Evolutionary conservation across 2,888 invertebrate species (phyloP), one percentile per base, ranked within the genome.

Genomic region (Amiota mariae): DNA sequence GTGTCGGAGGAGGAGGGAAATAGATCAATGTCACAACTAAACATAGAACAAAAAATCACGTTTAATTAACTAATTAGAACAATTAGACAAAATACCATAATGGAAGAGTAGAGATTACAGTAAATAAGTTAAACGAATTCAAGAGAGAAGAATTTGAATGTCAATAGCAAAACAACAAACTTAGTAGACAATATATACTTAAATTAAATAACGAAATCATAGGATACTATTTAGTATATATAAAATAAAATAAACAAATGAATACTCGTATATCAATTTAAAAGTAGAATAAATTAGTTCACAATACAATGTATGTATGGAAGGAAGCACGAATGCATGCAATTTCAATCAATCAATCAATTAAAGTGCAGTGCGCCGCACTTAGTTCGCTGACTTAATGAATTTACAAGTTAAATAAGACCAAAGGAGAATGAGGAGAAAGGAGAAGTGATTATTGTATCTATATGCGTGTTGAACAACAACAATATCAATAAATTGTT

Each of bases 151-250:
- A 68, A 74, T 20, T 46, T 12, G 13, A 18, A 13, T 47, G n/a
- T 8, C 67, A 48, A 49, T 47, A 15, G 79, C 82, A 77, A 78
- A 81, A 84, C 82, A 82, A 85, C 85, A 82, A 82, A 51, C 11
- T 24, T 24, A 36, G 36, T 36, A 36, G 8, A 36, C n/a, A n/a
- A 36, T 36, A 36, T 6, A 6, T 36, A 2, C 8, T 0, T 36
- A 2, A 6, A 36, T 36, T 6, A 36, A 36, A 36, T 36, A 36
- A 36, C 36, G 2, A 36, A 36, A 36, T 36, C 36, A 36, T 36
- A 36, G 36, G 24, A 36, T 36, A 36, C 36, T 2, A 36, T 36
- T 36, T 36, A 24, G 24, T 24, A 36, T 36, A 54, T 6, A 10
- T 82, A 84, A 76, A 79, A 72, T 73, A 75, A 74, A 73, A 77